phyloP scores from a whole-genome alignment of 2,113 vertebrate genomes.

The Campylomormyrus numenius region DNA sequence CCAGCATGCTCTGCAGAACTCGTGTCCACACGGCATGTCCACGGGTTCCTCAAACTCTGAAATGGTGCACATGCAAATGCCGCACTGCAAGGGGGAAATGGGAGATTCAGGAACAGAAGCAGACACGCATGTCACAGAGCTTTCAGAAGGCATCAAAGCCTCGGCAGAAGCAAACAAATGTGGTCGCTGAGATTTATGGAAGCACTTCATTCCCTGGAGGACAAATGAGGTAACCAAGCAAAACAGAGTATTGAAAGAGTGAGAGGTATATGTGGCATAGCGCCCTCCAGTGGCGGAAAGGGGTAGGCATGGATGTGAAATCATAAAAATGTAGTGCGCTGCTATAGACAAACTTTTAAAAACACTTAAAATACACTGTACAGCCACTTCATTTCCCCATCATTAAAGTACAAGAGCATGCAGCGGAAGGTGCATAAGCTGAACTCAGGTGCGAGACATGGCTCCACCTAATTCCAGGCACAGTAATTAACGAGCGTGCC shows the following conservation, averaged over 20 bases:
- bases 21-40: conserved; percentile 91
- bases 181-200: neutral
- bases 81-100: conserved; percentile 67
- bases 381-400: neutral
- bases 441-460: neutral
- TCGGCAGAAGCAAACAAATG: neutral
- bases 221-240: neutral
- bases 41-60: conserved; percentile 92
- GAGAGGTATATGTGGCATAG: neutral
- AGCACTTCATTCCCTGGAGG: neutral
- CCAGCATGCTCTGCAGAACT: conserved; percentile 96
- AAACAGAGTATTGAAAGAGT: neutral
- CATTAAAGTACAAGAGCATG: neutral
- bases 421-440: neutral
- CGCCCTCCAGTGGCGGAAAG: neutral
- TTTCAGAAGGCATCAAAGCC: neutral
- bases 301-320: neutral
- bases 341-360: neutral
- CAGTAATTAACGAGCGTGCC: neutral
- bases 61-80: conserved; percentile 93
- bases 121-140: neutral
- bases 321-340: neutral
- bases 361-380: neutral
- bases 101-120: conserved; percentile 2
- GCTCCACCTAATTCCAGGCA: neutral